phyloP scores from a whole-genome alignment of 2,797 vertebrate species.

The Squalus acanthias region DNA sequence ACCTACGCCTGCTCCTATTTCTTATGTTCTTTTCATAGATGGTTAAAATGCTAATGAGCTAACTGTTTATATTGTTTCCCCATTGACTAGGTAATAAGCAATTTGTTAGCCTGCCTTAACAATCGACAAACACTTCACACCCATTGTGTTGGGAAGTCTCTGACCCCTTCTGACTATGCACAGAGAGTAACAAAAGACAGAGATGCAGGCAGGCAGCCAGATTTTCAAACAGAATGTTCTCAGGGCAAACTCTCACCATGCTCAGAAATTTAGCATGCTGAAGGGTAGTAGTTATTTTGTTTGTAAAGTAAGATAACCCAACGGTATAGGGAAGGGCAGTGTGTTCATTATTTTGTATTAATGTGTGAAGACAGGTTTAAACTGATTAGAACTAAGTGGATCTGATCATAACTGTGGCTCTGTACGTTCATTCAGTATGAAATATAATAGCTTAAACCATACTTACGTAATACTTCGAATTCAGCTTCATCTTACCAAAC shows the following conservation, averaged over 20 bases:
- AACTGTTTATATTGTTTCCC: neutral
- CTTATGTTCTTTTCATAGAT: too few species aligned
- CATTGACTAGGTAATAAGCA: neutral
- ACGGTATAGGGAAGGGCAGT: neutral
- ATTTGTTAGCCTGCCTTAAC: neutral
- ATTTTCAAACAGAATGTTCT: neutral
- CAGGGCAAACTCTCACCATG: neutral
- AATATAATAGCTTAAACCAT: neutral
- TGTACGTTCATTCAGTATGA: neutral
- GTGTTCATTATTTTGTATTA: neutral
- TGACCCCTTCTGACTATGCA: neutral
- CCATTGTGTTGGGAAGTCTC: neutral
- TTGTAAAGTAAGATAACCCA: neutral
- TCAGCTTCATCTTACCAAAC: neutral
- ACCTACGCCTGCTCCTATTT: too few species aligned
- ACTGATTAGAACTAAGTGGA: neutral
- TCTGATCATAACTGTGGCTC: neutral
- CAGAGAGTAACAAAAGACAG: neutral
- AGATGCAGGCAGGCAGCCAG: neutral
- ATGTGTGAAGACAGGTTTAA: neutral
- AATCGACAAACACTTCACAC: neutral
- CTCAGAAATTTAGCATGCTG: neutral
- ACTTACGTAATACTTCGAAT: neutral
- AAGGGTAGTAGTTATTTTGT: neutral
- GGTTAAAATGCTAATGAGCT: neutral